These are phyloP conservation scores for Timema cristinae DNA, from an alignment of 2,888 invertebrate genomes.

Conservation along the genomic window DNA sequence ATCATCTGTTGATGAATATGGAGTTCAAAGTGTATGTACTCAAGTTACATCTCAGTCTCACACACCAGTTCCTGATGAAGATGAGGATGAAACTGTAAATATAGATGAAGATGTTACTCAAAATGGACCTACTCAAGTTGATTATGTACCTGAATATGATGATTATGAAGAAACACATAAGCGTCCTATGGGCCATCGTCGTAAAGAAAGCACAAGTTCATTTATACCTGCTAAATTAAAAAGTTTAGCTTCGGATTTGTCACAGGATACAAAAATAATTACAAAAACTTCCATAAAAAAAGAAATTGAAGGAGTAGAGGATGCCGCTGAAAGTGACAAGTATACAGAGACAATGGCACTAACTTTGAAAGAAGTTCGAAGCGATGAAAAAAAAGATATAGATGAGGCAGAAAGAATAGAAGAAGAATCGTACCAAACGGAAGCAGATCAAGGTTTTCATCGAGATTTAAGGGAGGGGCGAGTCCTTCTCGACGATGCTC, in stretches of 20 bases:
- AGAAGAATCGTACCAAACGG: slow-evolving; percentile 46
- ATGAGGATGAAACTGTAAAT: slow-evolving; percentile 29
- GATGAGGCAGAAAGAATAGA: slow-evolving; percentile 43
- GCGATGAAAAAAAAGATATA: slow-evolving; percentile 48
- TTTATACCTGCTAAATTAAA: slow-evolving; percentile 39
- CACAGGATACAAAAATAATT: slow-evolving; percentile 26
- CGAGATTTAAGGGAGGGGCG: slow-evolving; percentile 44
- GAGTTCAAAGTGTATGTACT: slow-evolving; percentile 51
- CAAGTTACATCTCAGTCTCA: slow-evolving; percentile 52
- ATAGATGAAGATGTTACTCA: slow-evolving; percentile 25
- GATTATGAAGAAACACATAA: slow-evolving; percentile 41
- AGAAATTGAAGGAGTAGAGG: slow-evolving; percentile 37
- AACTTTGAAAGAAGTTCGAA: slow-evolving; percentile 46
- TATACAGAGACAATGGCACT: slow-evolving; percentile 38
- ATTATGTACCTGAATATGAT: slow-evolving; percentile 49
- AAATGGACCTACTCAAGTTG: slow-evolving; percentile 52
- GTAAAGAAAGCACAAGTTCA: slow-evolving; percentile 51
- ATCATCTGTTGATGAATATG: slow-evolving; percentile 48
- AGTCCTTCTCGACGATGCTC: slow-evolving; percentile 36
- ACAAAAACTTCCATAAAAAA: slow-evolving; percentile 33
- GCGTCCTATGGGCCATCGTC: slow-evolving; percentile 50
- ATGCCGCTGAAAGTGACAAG: slow-evolving; percentile 44
- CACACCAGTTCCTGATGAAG: slow-evolving; percentile 34
- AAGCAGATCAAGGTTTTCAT: slow-evolving; percentile 48
- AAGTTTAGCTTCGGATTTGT: slow-evolving; percentile 21